Percentiles rank a stretch among this genome's conserved stretches.
Conservation (phyloP, 53 echinoderm and acorn worm genomes). For the Holothuria scabra region DNA sequence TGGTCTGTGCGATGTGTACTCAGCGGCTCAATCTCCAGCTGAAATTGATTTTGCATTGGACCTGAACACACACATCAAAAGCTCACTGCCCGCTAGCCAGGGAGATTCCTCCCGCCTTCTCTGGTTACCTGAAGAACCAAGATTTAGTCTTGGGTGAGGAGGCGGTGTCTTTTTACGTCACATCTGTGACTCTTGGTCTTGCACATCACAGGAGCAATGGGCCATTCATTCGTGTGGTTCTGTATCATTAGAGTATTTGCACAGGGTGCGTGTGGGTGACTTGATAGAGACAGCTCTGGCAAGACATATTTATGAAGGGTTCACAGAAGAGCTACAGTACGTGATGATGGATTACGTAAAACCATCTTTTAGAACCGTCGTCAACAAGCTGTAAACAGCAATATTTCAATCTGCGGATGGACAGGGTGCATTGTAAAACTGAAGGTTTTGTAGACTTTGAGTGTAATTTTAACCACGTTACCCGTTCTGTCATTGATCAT, state of each 20-base stretch:
- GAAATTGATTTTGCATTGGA: conserved; percentile 33
- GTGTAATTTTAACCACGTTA: conserved; percentile 28
- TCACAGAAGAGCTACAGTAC: background rate
- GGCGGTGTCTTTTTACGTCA: background rate
- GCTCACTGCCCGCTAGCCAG: background rate
- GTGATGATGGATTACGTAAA: conserved; percentile 22
- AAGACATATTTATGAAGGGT: conserved; percentile 24
- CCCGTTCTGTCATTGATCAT: conserved; percentile 7
- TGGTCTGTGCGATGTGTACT: background rate
- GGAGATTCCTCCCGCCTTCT: conserved; percentile 4
- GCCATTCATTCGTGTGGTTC: conserved; percentile 12
- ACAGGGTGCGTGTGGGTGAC: conserved; percentile 38
- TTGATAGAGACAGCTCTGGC: background rate
- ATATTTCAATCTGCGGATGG: conserved; percentile 25
- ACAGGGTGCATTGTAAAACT: background rate
- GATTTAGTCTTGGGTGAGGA: background rate
- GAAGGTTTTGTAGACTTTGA: background rate
- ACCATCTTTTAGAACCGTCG: background rate
- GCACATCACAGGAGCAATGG: conserved; percentile 17
- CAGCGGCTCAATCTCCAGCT: conserved; percentile 28
- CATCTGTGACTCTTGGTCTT: background rate
- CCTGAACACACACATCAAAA: conserved; percentile 35
- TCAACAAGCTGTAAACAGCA: conserved; percentile 8
- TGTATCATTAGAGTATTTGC: conserved; percentile 31
- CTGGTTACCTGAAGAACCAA: conserved; percentile 20